phyloP scores from a whole-genome alignment of 1,140 invertebrate species.

The Diuraphis noxia region DNA sequence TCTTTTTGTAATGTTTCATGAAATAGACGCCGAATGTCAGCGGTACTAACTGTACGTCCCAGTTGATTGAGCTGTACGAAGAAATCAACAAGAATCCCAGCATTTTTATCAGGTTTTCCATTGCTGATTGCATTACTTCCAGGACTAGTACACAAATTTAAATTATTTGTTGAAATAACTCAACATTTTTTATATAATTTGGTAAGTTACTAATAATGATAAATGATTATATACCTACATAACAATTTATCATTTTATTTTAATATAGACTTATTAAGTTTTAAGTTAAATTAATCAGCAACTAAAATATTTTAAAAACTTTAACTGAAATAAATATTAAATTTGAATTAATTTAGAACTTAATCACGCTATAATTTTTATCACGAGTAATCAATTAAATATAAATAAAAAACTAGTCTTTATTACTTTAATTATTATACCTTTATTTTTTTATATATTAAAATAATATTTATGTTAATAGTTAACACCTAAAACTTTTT shows the following conservation, averaged over 20 bases:
- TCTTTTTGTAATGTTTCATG: slow-evolving; percentile 72
- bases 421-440: too few species aligned
- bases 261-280: too few species aligned
- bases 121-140: not conserved
- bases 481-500: not conserved
- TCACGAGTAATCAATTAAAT: too few species aligned
- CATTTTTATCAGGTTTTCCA: slow-evolving; percentile 59
- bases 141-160: slow-evolving; percentile 62
- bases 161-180: not conserved
- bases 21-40: slow-evolving; percentile 79
- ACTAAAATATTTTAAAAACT: too few species aligned
- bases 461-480: not conserved
- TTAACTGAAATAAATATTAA: too few species aligned
- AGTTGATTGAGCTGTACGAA: slow-evolving; percentile 80
- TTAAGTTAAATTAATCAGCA: too few species aligned
- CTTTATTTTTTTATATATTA: too few species aligned
- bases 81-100: slow-evolving; percentile 86
- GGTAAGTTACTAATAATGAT: not conserved
- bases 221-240: not conserved
- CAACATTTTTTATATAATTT: not conserved
- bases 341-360: too few species aligned
- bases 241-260: not conserved
- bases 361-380: too few species aligned
- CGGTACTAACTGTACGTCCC: slow-evolving; percentile 75
- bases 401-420: too few species aligned